A percentile compares a stretch with the other conserved stretches of the same genome.
Conservation (phyloP, 2,888 invertebrate genomes). For the Athetis lepigone region DNA sequence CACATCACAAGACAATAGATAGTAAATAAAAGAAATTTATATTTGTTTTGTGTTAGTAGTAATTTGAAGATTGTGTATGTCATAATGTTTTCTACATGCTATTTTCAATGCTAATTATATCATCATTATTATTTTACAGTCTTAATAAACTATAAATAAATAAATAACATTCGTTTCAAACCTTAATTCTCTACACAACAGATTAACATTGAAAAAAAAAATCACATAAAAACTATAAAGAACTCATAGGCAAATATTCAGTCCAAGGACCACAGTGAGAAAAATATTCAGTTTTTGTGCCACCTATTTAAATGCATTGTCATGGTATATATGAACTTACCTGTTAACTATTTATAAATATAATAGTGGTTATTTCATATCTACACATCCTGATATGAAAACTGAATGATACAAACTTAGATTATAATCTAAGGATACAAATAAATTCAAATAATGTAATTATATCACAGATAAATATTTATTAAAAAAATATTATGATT, state of each 20-base stretch:
- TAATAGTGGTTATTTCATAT: background rate
- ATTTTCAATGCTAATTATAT: no score
- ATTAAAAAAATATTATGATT: background rate
- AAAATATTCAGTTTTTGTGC: constrained; percentile 31
- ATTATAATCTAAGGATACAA: no score
- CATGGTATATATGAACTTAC: constrained; percentile 8
- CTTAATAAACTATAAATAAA: no score
- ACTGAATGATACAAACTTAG: background rate
- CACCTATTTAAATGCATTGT: constrained; percentile 17
- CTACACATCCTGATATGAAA: background rate
- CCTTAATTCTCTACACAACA: background rate
- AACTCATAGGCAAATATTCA: background rate
- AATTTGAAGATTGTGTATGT: no score
- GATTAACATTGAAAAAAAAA: background rate
- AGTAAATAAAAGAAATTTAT: no score
- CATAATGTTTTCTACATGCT: no score
- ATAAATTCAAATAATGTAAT: background rate
- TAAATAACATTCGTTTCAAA: background rate
- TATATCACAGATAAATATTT: background rate
- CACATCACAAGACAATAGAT: background rate
- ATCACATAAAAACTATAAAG: background rate
- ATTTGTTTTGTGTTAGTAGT: no score
- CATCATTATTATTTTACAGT: no score
- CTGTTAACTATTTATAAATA: constrained; percentile 5
- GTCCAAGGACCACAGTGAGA: constrained; percentile 41